phyloP scores from a whole-genome alignment of 2,113 vertebrate species.

The Myiozetetes cayanensis region DNA sequence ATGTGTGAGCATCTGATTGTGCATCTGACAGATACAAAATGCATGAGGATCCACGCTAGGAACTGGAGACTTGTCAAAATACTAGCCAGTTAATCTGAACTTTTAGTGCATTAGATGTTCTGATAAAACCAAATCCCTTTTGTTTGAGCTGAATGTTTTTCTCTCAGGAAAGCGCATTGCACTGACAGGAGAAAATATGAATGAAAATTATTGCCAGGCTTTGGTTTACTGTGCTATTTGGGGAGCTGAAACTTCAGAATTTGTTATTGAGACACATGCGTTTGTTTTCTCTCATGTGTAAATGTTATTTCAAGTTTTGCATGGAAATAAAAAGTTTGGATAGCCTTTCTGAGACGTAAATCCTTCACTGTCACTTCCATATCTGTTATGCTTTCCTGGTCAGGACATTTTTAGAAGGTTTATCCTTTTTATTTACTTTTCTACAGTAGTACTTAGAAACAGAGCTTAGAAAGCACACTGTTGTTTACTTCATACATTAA shows the following conservation, averaged over 20 bases:
- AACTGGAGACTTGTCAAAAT: neutral
- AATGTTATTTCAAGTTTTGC: neutral
- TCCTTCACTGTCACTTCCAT: neutral
- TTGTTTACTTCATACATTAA: neutral
- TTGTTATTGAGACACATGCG: neutral
- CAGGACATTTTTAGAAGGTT: neutral
- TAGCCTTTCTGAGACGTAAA: neutral
- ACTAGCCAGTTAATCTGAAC: neutral
- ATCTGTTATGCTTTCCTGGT: neutral
- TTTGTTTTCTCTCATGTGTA: neutral
- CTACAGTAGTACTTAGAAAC: too few species aligned
- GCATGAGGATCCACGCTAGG: neutral
- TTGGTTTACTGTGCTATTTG: neutral
- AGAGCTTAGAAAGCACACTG: neutral
- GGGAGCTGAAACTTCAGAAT: neutral
- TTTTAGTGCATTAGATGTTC: neutral
- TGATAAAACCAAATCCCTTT: neutral
- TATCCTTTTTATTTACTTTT: neutral
- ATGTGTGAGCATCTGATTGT: neutral
- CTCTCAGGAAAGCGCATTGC: neutral
- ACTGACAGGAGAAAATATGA: neutral
- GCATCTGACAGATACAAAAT: neutral
- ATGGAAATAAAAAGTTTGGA: neutral
- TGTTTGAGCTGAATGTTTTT: neutral
- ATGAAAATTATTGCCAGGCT: neutral